Conservation (phyloP, 2,113 vertebrate genomes). For the human region DNA sequence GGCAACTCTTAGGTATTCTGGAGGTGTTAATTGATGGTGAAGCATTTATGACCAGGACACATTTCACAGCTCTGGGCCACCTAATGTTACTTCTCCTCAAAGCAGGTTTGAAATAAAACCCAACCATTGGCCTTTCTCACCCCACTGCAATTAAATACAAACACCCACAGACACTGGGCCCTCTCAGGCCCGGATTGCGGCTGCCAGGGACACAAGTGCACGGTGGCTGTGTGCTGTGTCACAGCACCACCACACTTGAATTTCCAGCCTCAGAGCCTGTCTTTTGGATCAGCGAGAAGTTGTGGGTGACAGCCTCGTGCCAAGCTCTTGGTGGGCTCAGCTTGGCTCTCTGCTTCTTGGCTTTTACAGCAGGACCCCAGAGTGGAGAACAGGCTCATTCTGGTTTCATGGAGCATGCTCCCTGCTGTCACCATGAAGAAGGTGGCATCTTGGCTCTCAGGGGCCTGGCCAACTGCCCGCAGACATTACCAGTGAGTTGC, state of each 20-base stretch:
- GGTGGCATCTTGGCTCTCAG: background rate
- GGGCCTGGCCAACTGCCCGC: background rate
- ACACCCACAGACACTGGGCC: background rate
- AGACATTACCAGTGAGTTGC: background rate
- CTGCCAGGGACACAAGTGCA: background rate
- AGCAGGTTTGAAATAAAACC: background rate
- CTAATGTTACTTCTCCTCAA: background rate
- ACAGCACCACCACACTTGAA: background rate
- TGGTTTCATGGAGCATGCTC: background rate
- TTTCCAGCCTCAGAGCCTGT: background rate
- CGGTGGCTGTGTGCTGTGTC: background rate
- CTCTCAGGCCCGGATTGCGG: fast-evolving
- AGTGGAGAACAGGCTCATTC: background rate
- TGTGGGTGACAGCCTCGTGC: background rate
- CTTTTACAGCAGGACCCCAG: background rate
- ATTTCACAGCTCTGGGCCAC: background rate
- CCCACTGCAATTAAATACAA: background rate
- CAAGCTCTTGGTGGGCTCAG: background rate
- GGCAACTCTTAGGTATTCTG: background rate
- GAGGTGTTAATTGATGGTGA: background rate
- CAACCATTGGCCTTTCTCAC: background rate
- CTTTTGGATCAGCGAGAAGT: background rate
- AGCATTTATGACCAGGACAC: background rate
- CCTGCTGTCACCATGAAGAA: background rate
- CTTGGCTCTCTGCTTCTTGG: background rate